Evolutionary conservation across 2,797 vertebrate species (phyloP).

Genomic region (Benthosema pterotum): DNA sequence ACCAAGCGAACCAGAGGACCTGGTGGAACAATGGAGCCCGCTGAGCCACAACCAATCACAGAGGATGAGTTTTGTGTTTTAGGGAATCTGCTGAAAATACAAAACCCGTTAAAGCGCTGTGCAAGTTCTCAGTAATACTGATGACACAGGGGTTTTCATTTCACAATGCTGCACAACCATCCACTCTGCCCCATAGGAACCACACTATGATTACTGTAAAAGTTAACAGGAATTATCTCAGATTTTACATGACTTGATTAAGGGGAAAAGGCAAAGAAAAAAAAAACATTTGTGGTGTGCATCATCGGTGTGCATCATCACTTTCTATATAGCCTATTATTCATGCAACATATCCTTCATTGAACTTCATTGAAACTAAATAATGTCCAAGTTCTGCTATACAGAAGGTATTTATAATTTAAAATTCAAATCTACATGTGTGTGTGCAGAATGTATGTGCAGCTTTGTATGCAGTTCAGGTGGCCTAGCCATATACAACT

Average conservation of each 20-base stretch:
- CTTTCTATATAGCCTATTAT: constrained; percentile 1
- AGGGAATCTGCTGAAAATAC: constrained; percentile 88
- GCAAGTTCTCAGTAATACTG: constrained; percentile 74
- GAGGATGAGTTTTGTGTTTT: constrained; percentile 76
- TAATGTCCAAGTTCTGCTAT: no score
- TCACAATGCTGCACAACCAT: constrained; percentile 64
- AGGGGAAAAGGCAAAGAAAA: background rate
- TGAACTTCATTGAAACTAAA: no score
- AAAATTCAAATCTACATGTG: no score
- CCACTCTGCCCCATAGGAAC: constrained; percentile 40
- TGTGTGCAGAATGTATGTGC: no score
- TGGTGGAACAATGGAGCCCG: constrained; percentile 71
- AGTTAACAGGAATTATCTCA: constrained; percentile 29
- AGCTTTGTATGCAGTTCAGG: no score
- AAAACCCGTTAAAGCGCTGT: constrained; percentile 77
- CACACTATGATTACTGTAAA: constrained; percentile 23
- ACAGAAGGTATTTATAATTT: no score
- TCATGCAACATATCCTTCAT: no score
- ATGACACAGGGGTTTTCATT: constrained; percentile 81
- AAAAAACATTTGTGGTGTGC: constrained; percentile 1
- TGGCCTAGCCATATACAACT: no score
- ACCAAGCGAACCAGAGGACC: constrained; percentile 69
- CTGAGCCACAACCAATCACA: constrained; percentile 77
- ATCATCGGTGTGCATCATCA: no score
- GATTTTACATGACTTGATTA: background rate